These are phyloP conservation scores for Rana temporaria DNA, from an alignment of 2,113 vertebrate genomes.

Conservation along the genomic window DNA sequence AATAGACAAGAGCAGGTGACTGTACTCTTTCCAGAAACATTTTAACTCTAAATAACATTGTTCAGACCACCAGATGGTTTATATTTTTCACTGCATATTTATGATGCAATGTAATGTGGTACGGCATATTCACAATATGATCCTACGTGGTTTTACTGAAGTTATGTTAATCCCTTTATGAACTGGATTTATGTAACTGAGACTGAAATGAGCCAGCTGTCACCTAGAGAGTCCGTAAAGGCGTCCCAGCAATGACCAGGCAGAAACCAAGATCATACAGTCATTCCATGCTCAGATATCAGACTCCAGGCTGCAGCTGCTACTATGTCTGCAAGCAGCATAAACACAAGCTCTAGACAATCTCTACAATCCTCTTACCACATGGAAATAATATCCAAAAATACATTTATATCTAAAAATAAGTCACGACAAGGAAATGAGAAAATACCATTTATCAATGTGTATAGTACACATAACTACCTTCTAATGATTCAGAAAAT, in stretches of 20 bases:
- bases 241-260: conserved; percentile 35
- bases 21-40: not conserved
- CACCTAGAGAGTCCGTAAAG: conserved; percentile 61
- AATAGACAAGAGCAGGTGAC: not conserved
- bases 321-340: conserved; percentile 16
- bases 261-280: conserved; percentile 29
- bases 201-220: conserved; percentile 66
- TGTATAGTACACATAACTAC: too few relatives aligned
- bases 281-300: conserved; percentile 50
- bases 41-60: not conserved
- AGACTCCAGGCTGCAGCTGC: conserved; percentile 61
- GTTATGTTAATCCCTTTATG: conserved; percentile 68
- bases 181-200: conserved; percentile 67
- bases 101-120: conserved; percentile 1
- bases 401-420: conserved; percentile 8
- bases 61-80: not conserved
- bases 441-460: not conserved
- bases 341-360: conserved; percentile 12
- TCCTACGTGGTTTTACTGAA: conserved; percentile 59
- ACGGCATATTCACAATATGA: conserved; percentile 51
- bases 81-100: conserved; percentile 31
- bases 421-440: not conserved
- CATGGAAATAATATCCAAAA: conserved; percentile 22
- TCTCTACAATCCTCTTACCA: conserved; percentile 14
- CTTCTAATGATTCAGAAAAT: too few relatives aligned